These are phyloP conservation scores for Criorhina ranunculi DNA, from an alignment of 2,888 invertebrate genomes.

Conservation along the genomic window DNA sequence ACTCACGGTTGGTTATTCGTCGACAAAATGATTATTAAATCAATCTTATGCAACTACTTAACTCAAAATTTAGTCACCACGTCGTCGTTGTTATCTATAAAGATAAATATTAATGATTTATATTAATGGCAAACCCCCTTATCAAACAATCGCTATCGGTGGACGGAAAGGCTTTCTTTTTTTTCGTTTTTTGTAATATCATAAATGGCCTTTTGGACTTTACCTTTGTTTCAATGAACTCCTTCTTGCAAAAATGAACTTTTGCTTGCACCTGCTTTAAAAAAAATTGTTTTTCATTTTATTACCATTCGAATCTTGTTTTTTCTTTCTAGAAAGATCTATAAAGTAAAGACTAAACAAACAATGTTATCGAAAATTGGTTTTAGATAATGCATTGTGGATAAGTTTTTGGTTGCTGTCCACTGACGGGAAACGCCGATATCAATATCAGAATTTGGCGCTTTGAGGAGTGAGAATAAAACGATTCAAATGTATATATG, in stretches of 20 bases:
- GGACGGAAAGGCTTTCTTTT: background rate
- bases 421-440: constrained; percentile 26
- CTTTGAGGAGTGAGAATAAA: constrained; percentile 15
- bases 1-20: background rate
- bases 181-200: background rate
- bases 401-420: constrained; percentile 14
- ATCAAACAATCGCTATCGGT: background rate
- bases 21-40: background rate
- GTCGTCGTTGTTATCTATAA: constrained; percentile 2
- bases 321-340: background rate
- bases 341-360: background rate
- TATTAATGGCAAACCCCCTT: constrained; percentile 20
- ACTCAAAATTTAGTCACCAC: constrained; percentile 16
- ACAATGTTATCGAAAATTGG: constrained; percentile 13
- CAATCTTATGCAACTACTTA: background rate
- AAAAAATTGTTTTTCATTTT: background rate
- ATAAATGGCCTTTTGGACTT: constrained; percentile 10
- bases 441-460: constrained; percentile 16
- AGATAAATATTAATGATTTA: constrained; percentile 14
- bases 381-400: constrained; percentile 27
- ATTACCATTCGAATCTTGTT: background rate
- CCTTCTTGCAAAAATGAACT: constrained; percentile 7
- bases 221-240: background rate
- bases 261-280: background rate
- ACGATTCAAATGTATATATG: background rate